Evolutionary conservation across 2,888 invertebrate genomes (phyloP).

Genomic region (Ophraella communa): DNA sequence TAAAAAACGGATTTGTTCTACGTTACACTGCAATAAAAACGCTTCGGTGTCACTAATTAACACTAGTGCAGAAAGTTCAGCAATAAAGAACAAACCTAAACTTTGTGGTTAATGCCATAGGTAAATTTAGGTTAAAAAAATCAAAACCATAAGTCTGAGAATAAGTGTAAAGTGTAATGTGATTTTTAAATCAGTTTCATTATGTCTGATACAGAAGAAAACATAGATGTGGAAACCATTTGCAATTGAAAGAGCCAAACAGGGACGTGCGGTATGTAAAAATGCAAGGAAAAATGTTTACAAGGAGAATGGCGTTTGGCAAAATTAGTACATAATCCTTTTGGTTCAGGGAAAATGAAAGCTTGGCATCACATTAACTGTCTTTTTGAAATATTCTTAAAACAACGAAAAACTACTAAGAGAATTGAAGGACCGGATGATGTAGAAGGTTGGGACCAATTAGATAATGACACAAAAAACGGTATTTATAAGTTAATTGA

Average conservation of each 20-base stretch:
- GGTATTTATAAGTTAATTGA: conserved; percentile 69
- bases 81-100: no score
- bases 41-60: no score
- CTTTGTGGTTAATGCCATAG: no score
- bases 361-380: conserved; percentile 84
- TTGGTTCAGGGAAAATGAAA: conserved; percentile 78
- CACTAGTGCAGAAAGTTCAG: no score
- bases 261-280: conserved; percentile 82
- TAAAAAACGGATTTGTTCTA: no score
- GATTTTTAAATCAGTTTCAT: neutral
- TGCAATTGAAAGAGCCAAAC: conserved; percentile 80
- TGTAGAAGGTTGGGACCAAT: conserved; percentile 75
- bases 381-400: conserved; percentile 78
- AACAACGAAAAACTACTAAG: conserved; percentile 82
- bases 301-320: conserved; percentile 77
- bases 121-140: no score
- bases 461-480: conserved; percentile 73
- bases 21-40: no score
- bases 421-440: conserved; percentile 80
- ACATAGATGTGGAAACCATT: conserved; percentile 66
- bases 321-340: conserved; percentile 80
- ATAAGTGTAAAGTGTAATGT: neutral
- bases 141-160: no score
- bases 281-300: conserved; percentile 81
- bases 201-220: conserved; percentile 55